A percentile compares a stretch with the other conserved stretches of the same genome.
Evolutionary conservation across 2,113 vertebrate species (phyloP).

Genomic region (Ovibos moschatus): DNA sequence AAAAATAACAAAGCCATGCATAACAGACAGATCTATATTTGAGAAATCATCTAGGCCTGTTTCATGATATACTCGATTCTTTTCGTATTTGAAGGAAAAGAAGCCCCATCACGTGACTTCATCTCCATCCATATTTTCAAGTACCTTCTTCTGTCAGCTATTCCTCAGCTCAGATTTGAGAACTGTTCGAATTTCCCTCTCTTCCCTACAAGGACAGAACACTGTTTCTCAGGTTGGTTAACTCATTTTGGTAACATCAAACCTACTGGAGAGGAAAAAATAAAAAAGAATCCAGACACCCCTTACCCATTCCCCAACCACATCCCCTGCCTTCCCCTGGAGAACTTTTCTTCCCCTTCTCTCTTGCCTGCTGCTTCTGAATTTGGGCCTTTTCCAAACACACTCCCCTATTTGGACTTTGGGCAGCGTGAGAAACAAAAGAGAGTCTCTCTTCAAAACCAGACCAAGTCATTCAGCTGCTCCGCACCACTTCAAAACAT

Average conservation of each 20-base stretch:
- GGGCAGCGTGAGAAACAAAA: conserved; percentile 55
- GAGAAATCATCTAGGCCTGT: not conserved
- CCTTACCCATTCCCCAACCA: not conserved
- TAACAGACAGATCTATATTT: not conserved
- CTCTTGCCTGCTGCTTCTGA: conserved; percentile 61
- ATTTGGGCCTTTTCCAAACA: conserved; percentile 67
- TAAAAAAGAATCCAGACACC: not conserved
- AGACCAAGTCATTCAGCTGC: conserved; percentile 25
- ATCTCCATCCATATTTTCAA: not conserved
- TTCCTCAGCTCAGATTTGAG: not conserved
- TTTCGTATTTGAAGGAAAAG: not conserved
- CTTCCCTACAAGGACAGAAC: not conserved
- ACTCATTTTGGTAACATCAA: conserved; percentile 23
- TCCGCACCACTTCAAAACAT: conserved; percentile 23
- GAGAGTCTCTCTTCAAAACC: conserved; percentile 1
- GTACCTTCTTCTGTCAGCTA: not conserved
- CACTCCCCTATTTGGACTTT: conserved; percentile 41
- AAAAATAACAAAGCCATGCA: not conserved
- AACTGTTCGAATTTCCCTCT: conserved; percentile 51
- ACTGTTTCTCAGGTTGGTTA: conserved; percentile 9
- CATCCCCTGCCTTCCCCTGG: not conserved
- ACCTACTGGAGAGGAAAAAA: not conserved
- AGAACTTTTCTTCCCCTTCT: conserved; percentile 28
- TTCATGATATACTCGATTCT: not conserved
- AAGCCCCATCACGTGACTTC: not conserved